Evolutionary conservation across 2,113 vertebrate genomes (phyloP), one percentile per base, ranked within the genome.

Genomic region (Hassar affinis): DNA sequence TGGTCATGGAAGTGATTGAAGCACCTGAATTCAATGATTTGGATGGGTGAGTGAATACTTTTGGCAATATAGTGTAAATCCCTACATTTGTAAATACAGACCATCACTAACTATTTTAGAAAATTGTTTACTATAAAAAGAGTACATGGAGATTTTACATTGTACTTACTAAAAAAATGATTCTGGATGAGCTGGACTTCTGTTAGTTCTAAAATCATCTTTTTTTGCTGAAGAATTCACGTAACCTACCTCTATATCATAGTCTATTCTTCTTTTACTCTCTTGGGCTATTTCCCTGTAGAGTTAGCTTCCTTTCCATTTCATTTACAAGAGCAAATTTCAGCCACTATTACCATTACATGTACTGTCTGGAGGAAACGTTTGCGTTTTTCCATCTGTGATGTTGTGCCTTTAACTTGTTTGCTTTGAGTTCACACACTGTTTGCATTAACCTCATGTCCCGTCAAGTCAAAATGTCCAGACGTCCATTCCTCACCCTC

Each of bases 291-390:
- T 57, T 77, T 66, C 56, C 45, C 72, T 35, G 33, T 66, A 17
- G 61, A 42, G 25, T 52, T 54, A 27, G 59, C 54, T 20, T 79
- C 61, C 80, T 69, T 42, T 75, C 33, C 54, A 17, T 57, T 79
- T 83, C 33, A 38, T 81, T 85, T 35, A 84, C 42, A 51, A 54
- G 78, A 62, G 5, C 17, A 33, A 2, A 57, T 61, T 82, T 74
- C 25, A 49, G 47, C 57, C 45, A 57, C 52, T 56, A 10, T 45
- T 79, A 35, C 38, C 14, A 47, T 71, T 84, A 33, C 49, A 15
- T 35, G 20, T 12, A 47, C 10, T 33, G 51, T 45, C 78, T 78
- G 72, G 15, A 78, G 62, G 47, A 66, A 80, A 56, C 10, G 47
- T 74, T 38, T n/a, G 2, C 76, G 47, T 76, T 80, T 75, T 49